Evolutionary conservation across 2,797 vertebrate genomes (phyloP).

Genomic region (Enteromius fasciolatus): DNA sequence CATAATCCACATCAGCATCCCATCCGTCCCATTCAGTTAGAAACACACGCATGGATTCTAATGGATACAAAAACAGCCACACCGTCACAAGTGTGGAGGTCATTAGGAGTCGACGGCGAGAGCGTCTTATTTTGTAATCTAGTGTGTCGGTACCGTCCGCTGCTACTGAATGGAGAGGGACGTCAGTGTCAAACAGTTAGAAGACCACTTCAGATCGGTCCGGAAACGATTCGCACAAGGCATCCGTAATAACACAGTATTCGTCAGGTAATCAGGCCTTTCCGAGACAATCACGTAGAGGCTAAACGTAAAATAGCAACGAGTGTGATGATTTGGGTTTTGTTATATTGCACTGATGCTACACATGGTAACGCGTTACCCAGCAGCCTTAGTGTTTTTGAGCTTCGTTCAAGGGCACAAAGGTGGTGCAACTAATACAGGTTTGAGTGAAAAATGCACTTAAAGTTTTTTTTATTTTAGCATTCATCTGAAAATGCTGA

Average conservation of each 20-base stretch:
- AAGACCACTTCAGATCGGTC: slow-evolving; percentile 65
- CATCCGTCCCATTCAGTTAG: slow-evolving; percentile 7
- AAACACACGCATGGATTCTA: slow-evolving; percentile 31
- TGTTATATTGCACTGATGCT: slow-evolving; percentile 11
- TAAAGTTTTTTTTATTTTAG: neutral
- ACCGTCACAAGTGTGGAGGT: slow-evolving; percentile 35
- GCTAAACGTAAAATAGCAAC: slow-evolving; percentile 4
- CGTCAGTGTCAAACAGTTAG: slow-evolving; percentile 72
- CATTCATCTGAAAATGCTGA: neutral
- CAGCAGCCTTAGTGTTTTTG: slow-evolving; percentile 23
- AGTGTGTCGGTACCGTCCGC: slow-evolving; percentile 55
- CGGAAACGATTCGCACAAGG: slow-evolving; percentile 72
- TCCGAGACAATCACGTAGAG: slow-evolving; percentile 47
- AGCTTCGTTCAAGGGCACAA: slow-evolving; percentile 14
- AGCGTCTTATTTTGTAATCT: slow-evolving; percentile 53
- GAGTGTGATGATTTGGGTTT: neutral
- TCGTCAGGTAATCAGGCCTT: slow-evolving; percentile 70
- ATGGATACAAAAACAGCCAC: slow-evolving; percentile 47
- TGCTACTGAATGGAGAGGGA: slow-evolving; percentile 55
- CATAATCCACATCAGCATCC: slow-evolving; percentile 37
- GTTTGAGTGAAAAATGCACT: neutral
- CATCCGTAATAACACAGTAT: slow-evolving; percentile 71
- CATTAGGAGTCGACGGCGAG: slow-evolving; percentile 68
- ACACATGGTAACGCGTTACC: slow-evolving; percentile 15
- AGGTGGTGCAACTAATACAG: neutral